Base-by-base conservation (phyloP, 2,888 invertebrate species). In the Pardosa pseudoannulata region DNA sequence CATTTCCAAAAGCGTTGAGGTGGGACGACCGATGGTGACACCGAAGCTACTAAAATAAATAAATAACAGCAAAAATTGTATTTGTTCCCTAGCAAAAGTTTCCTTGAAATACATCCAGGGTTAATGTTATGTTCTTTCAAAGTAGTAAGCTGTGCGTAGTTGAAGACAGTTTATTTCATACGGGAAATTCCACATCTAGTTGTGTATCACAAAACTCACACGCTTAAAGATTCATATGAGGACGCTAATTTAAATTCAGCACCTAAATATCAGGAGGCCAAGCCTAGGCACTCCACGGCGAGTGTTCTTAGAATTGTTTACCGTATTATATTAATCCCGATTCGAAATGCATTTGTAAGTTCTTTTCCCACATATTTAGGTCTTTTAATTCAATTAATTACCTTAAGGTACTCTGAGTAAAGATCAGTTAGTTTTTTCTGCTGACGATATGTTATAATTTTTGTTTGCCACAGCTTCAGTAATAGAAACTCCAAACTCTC, bases 201-300 rank as follows among this genome's bases (percentile, higher is more conserved):
- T 29, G 39, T 29, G 39, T 81, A 82, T 82, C 82, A 82, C 82
- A 82, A 56, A 56, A 65, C 56, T 56, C 56, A 56, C 56, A 23
- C 56, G 23, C 41, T 46, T 46, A 23, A 56, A 56, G 19, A 46
- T 76, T 76, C 82, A 71, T 23, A 19, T 56, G 56, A 76, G 76
- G 82, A 82, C 82, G 76, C 82, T 82, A 82, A 76, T 82, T 76
- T 80, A 56, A 68, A 76, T 82, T 82, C 82, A 82, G 82, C 82
- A 82, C 82, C 82, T 76, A 82, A 76, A 76, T 56, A 56, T 56
- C 11, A 23, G 56, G 56, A 23, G 56, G 56, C 23, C 23, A 23
- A 56, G 23, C 56, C 23, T 56, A 5, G 23, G 23, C 56, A 23
- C 56, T 23, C 56, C 56, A 19, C 23, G 23, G 23, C n/a, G 19